Evolutionary conservation across 2,888 invertebrate genomes (phyloP), one percentile per base, ranked within the genome.

Genomic region (Hypena proboscidalis): DNA sequence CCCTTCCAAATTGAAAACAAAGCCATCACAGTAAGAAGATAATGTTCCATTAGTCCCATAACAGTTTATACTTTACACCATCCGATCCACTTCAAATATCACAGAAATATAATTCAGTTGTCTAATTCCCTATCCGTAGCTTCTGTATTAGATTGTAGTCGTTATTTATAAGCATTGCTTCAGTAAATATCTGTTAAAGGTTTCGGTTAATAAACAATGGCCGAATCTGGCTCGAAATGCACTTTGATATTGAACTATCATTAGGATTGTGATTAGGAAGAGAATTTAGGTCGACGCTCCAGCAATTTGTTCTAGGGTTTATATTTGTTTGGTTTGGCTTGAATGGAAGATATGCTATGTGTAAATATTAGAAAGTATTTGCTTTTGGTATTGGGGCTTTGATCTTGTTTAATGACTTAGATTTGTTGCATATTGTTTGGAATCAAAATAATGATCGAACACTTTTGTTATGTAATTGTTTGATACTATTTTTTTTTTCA

Each of bases 151-250:
- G 51, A 65, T 36, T 65, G 56, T 48, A 50, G 60, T 48, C 44
- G 50, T 49, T 60, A 55, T 65, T 65, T 67, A 60, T 60, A 48
- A 46, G 50, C 37, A 52, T 55, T 40, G 52, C 44, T 34, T 11
- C 45, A 49, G 51, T 67, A 60, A 67, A 67, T 66, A 59, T 60
- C 37, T 45, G 45, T 58, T 43, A 52, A 26, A 19, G 32, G 14
- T 61, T 63, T 61, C 65, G n/a, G n/a, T 55, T 63, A 62, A 53
- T 53, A 61, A 58, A 61, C 43, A 41, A 48, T 48, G 32, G 41
- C 22, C 27, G 14, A 47, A 45, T 48, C 17, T 52, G 45, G 47
- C 21, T 44, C 30, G 13, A 46, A 25, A 27, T 56, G 49, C 43
- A 59, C 35, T 44, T 38, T 3, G n/a, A 25, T 52, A 53, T 61